Base-by-base conservation (phyloP, 2,113 vertebrate species). In the Ranitomeya imitator region DNA sequence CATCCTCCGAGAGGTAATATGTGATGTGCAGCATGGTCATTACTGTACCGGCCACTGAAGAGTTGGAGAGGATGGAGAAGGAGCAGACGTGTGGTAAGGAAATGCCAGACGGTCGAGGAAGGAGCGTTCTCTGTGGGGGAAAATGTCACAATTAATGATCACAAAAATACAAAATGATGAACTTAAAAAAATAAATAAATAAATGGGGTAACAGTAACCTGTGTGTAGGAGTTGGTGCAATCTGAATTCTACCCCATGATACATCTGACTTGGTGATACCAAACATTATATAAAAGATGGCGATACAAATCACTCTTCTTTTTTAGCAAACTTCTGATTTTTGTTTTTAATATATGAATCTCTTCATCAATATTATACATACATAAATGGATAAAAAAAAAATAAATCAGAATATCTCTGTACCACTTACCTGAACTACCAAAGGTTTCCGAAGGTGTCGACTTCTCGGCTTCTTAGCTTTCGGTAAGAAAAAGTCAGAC, bases 31-130 rank as follows among this genome's bases (percentile, higher is more conserved):
- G 18, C 9, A 6, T 23, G 10, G 51, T 23, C 51, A 21, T n/a
- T n/a, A 45, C 61, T 92, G 95, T 92, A 99, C 98, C 98, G 91
- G 98, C 96, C 65, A 96, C 93, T 2, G 98, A 96, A 18, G 98
- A 99, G 92, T 98, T 99, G 81, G 98, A 97, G 78, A 99, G 94
- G 91, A 99, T 98, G 91, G 98, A 99, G 91, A 99, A 97, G 91
- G 98, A 99, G 90, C 98, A 99, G 90, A 99, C 97, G 0, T 97
- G 98, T 79, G 97, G 98, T 73, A 97, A 94, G 2, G 97, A 94
- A 89, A 96, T 97, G 91, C 97, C 98, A 23, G 98, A 97, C 0
- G 97, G 98, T 83, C 97, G 94, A 14, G 98, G 98, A 4, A 99
- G 94, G 91, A 99, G 95, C 0, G 98, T 99, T 93, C 98, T 95